Percentiles rank a stretch among this genome's conserved stretches.
These are phyloP conservation scores for Lagodon rhomboides DNA, from an alignment of 2,797 vertebrate species.

Conservation along the genomic window DNA sequence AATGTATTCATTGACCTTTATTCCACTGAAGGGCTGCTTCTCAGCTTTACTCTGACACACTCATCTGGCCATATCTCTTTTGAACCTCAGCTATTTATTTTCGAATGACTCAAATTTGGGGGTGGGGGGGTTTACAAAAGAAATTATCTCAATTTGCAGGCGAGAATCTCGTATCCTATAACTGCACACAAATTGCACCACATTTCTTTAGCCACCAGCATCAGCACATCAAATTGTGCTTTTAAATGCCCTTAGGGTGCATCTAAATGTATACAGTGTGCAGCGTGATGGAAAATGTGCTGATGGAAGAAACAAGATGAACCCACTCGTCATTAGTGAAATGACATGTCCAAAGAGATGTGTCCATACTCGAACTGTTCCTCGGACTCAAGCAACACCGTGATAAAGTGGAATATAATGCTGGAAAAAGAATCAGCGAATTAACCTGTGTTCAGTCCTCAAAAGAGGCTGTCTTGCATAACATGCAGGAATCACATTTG, in stretches of 20 bases:
- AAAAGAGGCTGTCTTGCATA: slow-evolving; percentile 33
- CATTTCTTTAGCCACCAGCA: not conserved
- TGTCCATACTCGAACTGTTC: not conserved
- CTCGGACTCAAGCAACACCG: not conserved
- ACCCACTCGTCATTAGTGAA: slow-evolving; percentile 7
- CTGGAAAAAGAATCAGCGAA: slow-evolving; percentile 3
- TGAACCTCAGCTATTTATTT: slow-evolving; percentile 12
- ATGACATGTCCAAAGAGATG: not conserved
- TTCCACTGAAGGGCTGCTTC: slow-evolving; percentile 27
- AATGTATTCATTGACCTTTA: slow-evolving; percentile 66
- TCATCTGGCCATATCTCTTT: not conserved
- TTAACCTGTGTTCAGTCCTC: not conserved
- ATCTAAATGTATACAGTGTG: not conserved
- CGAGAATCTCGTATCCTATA: not conserved
- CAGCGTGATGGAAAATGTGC: slow-evolving; percentile 41
- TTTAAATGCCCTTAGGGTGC: slow-evolving; percentile 1
- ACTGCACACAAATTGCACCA: not conserved
- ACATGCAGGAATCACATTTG: slow-evolving; percentile 49
- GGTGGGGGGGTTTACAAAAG: slow-evolving; percentile 4
- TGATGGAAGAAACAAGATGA: slow-evolving; percentile 25
- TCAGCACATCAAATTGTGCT: not conserved
- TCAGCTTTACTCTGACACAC: slow-evolving; percentile 17
- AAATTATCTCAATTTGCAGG: slow-evolving; percentile 23
- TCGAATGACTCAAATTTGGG: slow-evolving; percentile 1
- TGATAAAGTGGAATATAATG: not conserved